Evolutionary conservation across 2,888 invertebrate species (phyloP), one percentile per base, ranked within the genome.

Genomic region (Strigamia crassipes): DNA sequence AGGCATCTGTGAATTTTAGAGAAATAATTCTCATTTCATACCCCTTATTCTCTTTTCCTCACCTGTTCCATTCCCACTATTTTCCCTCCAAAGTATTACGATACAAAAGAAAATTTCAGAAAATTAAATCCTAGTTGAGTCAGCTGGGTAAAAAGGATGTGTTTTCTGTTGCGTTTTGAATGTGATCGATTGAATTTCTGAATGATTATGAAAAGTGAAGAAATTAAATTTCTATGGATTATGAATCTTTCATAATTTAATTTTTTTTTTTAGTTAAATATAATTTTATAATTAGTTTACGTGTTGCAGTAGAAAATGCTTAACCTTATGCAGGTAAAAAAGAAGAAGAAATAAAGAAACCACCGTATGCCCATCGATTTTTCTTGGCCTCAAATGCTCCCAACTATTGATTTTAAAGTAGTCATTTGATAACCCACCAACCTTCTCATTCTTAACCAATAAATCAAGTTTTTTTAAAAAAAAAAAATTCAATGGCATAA

Each of bases 1-100:
- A 61, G 61, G 61, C 61, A 61, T 61, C 61, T 61, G 61, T 61
- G 61, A 61, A 61, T 61, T 61, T 61, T 61, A 18, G 6, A 61
- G 21, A 61, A 61, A 61, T 61, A 61, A 61, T 23, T 61, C 18
- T 61, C n/a, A 18, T 23, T 61, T 61, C 23, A 18, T 1, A 18
- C 12, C 61, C 12, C 4, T 23, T 12, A 61, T 15, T 3, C 1
- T 38, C 1, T 61, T 61, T 12, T 18, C 21, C 61, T 18, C 61
- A 18, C 61, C 61, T 61, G 10, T 23, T 12, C n/a, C 42, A 42
- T 42, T 42, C 42, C 13, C 42, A 5, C 42, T 13, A 27, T 3
- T 27, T 27, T 38, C 38, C 0, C 38, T 38, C 0, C 38, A 38
- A 3, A 3, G 18, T 18, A 51, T 18, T 18, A 18, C 10, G 12